Evolutionary conservation across 2,888 invertebrate species (phyloP), one percentile per base, ranked within the genome.

Genomic region (Diaphora mendica): DNA sequence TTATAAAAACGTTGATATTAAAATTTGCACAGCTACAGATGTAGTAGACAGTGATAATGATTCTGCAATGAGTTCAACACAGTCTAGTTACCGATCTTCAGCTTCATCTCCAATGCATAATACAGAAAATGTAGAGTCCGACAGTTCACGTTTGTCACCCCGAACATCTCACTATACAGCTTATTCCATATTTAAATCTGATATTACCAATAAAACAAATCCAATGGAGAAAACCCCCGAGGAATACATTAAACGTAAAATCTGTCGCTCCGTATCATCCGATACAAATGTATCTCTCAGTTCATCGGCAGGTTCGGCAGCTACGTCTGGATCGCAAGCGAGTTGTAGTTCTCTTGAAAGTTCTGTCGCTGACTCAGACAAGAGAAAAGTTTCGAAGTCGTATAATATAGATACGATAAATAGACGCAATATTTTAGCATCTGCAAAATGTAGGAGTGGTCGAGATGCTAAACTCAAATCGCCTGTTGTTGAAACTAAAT

Each of bases 61-160:
- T 91, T 98, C 98, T 44, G 98, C 98, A 8, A 98, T 98, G 90
- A 98, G 98, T 89, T 98, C 97, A 68, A 97, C 97, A 82, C 97
- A 98, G 72, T 98, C 98, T 66, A 97, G 97, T 89, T 97, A 97
- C 89, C 96, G 97, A 82, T 98, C 97, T 5, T 97, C 97, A 79
- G 97, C 97, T 77, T 97, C 97, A 80, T 98, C 98, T 42, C 98
- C 98, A 1, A 97, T 97, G 80, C 96, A 97, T 73, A 96, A 96
- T n/a, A 95, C 96, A 72, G 96, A 96, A 78, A 93, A 95, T 76
- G 92, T 96, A n/a, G 96, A 96, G 84, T 96, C 96, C 23, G 96
- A 96, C 79, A 92, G 91, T 80, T 96, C 96, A 70, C 96, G 95
- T 69, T 86, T 96, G 64, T 96, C 96, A 74, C 96, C 95, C 59